Evolutionary conservation across 1,140 invertebrate genomes (phyloP).

Genomic region (Laupala kohalensis): DNA sequence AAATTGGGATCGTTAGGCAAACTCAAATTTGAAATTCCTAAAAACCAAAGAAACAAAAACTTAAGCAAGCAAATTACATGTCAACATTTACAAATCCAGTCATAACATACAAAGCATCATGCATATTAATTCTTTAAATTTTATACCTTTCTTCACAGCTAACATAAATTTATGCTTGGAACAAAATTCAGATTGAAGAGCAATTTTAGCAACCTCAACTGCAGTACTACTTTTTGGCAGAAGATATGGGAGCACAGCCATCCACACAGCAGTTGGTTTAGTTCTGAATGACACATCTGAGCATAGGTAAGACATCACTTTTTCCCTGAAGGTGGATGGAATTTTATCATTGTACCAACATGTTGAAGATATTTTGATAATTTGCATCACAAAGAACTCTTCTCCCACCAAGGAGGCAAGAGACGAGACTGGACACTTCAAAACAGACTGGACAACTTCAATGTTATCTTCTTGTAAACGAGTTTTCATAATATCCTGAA

Average conservation of each 20-base stretch:
- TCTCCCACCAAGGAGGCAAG: background rate
- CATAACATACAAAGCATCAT: background rate
- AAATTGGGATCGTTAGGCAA: background rate
- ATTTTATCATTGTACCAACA: background rate
- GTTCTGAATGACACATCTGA: background rate
- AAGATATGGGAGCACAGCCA: conserved; percentile 3
- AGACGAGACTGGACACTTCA: background rate
- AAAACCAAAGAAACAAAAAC: background rate
- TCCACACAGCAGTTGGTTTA: background rate
- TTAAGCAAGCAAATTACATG: background rate
- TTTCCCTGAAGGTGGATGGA: background rate
- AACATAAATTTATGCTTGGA: background rate
- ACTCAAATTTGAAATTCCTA: background rate
- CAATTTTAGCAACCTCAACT: background rate
- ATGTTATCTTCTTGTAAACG: background rate
- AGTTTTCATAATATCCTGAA: conserved; percentile 1
- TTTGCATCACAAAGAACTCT: background rate
- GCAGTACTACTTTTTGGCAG: background rate
- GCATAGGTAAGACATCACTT: background rate
- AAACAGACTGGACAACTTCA: background rate
- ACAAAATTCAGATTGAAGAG: background rate
- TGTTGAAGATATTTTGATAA: background rate
- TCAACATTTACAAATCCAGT: too few species aligned
- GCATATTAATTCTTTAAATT: background rate
- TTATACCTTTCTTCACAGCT: background rate